Base-by-base conservation (phyloP, 2,888 invertebrate species). In the Meteorus colon region DNA sequence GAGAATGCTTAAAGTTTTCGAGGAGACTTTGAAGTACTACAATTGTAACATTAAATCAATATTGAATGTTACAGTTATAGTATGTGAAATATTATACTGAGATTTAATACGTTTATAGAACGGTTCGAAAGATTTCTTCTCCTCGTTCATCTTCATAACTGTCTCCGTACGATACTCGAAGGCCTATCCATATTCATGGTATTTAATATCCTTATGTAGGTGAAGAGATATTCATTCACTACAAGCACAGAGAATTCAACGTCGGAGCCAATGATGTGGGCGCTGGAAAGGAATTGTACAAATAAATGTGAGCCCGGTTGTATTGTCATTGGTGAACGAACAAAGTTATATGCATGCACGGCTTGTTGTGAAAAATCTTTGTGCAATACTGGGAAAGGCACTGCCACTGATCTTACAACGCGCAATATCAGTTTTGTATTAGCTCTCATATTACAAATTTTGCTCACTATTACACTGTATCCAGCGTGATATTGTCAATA, bases 261-360 rank as follows among this genome's bases (percentile, higher is more conserved):
- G 0, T 95, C 95, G 0, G 93, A 92, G 12, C 94, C 94, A 0
- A 91, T 90, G 69, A 93, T 96, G 92, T 97, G 96, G 96, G 94
- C 96, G 0, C 86, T 96, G 75, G 95, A 96, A 87, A 91, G 97
- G 14, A 95, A 95, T 87, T 97, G 97, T 87, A 93, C 95, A 0
- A 94, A 94, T 83, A 94, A 93, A 84, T 97, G 97, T 89, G 96
- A 96, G 82, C 93, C 96, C 0, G 96, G 96, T 14, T 97, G 96
- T 90, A 96, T 97, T 84, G 93, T 96, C 69, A 96, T 97, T 81
- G 97, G 97, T 0, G 97, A 97, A 87, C 91, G 97, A 68, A 96
- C 96, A 5, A 97, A 97, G 86, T 90, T 97, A 0, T 95, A 95
- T 89, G 95, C 96, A 16, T 97, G 97, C 89, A 96, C 96, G 0